These are phyloP conservation scores for Falco columbarius DNA, from an alignment of 2,797 vertebrate species.

Conservation along the genomic window DNA sequence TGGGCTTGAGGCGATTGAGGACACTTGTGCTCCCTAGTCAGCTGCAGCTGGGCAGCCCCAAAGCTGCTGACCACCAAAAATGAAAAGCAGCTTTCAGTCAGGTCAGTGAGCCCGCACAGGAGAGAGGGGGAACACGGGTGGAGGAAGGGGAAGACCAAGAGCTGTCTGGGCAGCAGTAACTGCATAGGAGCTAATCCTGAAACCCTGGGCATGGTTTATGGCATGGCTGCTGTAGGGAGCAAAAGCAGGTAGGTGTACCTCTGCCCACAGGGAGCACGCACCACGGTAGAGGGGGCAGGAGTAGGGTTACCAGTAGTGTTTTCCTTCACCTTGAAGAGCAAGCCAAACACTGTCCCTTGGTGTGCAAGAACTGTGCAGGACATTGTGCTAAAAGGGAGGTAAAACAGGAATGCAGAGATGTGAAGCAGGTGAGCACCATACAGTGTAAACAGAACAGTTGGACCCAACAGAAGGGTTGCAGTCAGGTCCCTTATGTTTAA, in stretches of 20 bases:
- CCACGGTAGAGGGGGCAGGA: neutral
- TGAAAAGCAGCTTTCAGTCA: neutral
- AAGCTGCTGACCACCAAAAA: neutral
- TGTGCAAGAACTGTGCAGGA: neutral
- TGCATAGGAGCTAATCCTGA: neutral
- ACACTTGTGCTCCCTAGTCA: neutral
- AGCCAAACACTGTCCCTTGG: fast-evolving
- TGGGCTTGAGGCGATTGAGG: neutral
- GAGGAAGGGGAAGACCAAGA: neutral
- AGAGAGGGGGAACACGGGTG: neutral
- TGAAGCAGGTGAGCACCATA: neutral
- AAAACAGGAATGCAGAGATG: neutral
- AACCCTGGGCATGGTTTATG: neutral
- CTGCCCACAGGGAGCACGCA: neutral
- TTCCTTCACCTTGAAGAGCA: neutral
- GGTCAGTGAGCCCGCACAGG: neutral
- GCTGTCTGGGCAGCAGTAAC: neutral
- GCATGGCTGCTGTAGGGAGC: neutral
- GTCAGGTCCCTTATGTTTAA: neutral
- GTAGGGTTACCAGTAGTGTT: neutral
- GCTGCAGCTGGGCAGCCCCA: neutral
- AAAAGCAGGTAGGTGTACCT: neutral
- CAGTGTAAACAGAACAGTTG: neutral
- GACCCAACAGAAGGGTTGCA: neutral
- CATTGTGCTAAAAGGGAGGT: neutral